Evolutionary conservation across 2,113 vertebrate species (phyloP), one percentile per base, ranked within the genome.

Genomic region (Pteronura brasiliensis): DNA sequence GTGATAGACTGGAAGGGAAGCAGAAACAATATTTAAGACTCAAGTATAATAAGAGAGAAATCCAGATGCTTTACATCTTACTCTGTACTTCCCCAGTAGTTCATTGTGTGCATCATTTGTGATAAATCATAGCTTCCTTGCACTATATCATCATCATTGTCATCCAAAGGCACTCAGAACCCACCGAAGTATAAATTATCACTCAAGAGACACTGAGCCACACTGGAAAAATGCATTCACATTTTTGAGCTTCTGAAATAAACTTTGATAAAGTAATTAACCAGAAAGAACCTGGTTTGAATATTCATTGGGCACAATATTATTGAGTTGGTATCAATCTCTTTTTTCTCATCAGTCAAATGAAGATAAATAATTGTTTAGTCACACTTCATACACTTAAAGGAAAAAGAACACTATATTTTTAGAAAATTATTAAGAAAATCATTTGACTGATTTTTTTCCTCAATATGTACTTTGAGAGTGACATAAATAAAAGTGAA

Each of bases 231-330:
- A 39, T 49, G 6, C 15, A 49, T 83, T 86, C 72, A 93, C 44
- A 87, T 87, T 86, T 80, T 69, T 72, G 34, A 76, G 61, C 14
- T 90, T 88, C 59, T 90, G n/a, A 90, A 93, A 90, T 93, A 71
- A 21, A 9, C 20, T 81, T 20, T 93, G 34, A 88, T 94, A 93
- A 98, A 96, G 93, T 89, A 80, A 88, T 95, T 81, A 98, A 71
- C 44, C 34, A 90, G 12, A 47, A 59, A 89, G 34, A 27, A 89
- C 3, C 1, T 76, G 31, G 34, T 55, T 79, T 90, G 39, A 90
- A 96, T 97, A 96, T 94, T 93, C 93, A 94, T 93, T 97, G 79
- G 77, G 7, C 23, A 82, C 6, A 65, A 39, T 21, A 55, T 63
- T 77, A 47, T 31, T 77, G 21, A 95, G 39, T 72, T 49, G 17